These are phyloP conservation scores for Drosophila suzukii DNA, from an alignment of 1,140 invertebrate species.

Conservation along the genomic window DNA sequence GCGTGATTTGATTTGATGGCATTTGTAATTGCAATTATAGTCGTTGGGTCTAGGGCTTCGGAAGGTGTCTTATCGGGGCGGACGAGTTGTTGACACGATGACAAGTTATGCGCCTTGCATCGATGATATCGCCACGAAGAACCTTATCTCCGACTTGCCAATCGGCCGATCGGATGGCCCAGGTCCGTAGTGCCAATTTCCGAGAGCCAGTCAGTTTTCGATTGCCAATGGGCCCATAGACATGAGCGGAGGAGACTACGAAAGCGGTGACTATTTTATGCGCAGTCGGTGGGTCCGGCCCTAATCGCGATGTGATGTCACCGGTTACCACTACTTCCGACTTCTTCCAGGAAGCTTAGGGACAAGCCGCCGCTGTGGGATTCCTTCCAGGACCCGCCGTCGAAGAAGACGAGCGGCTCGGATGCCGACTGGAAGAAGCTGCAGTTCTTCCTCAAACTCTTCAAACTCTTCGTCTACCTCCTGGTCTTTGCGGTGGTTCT, in stretches of 20 bases:
- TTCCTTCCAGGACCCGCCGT: slow-evolving; percentile 89
- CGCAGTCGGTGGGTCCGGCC: slow-evolving; percentile 53
- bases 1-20: slow-evolving; percentile 5
- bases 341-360: slow-evolving; percentile 43
- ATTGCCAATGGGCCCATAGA: slow-evolving; percentile 31
- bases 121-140: slow-evolving; percentile 24
- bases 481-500: slow-evolving; percentile 93
- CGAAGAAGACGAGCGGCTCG: slow-evolving; percentile 93
- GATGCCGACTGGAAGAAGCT: slow-evolving; percentile 94
- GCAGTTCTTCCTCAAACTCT: slow-evolving; percentile 91
- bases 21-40: slow-evolving; percentile 26
- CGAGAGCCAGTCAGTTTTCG: slow-evolving; percentile 50
- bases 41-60: not conserved
- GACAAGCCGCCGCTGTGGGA: slow-evolving; percentile 72
- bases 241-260: slow-evolving; percentile 70
- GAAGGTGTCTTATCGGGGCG: slow-evolving; percentile 8
- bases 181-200: slow-evolving; percentile 2
- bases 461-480: slow-evolving; percentile 93
- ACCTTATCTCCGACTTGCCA: slow-evolving; percentile 17
- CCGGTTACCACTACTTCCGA: slow-evolving; percentile 1
- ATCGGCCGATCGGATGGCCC: slow-evolving; percentile 24
- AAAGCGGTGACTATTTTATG: slow-evolving; percentile 50
- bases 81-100: slow-evolving; percentile 3
- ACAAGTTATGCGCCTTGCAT: slow-evolving; percentile 9
- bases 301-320: slow-evolving; percentile 10